A percentile compares a stretch with the other conserved stretches of the same genome.
phyloP scores from a whole-genome alignment of 2,113 vertebrate genomes.

The Lipophrys pholis region DNA sequence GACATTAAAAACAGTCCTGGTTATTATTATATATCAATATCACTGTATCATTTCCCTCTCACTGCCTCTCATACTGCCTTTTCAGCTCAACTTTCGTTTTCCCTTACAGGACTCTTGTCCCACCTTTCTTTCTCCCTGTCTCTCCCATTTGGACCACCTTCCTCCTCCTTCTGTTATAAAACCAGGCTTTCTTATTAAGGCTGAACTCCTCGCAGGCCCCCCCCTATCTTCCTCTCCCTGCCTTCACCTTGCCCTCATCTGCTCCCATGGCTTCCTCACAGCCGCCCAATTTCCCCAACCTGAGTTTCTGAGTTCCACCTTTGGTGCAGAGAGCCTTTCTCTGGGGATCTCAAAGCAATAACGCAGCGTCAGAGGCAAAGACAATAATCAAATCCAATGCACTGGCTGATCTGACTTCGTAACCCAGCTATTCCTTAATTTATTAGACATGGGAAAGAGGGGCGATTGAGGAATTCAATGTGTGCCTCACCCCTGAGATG shows the following conservation, averaged over 20 bases:
- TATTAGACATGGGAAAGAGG: slow-evolving; percentile 75
- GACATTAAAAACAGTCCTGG: slow-evolving; percentile 37
- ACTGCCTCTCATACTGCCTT: neutral
- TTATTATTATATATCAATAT: slow-evolving; percentile 27
- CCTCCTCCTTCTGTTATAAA: slow-evolving; percentile 9
- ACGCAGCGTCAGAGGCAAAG: slow-evolving; percentile 73
- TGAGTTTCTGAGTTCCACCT: slow-evolving; percentile 51
- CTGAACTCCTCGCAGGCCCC: slow-evolving; percentile 62
- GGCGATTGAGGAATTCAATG: slow-evolving; percentile 59
- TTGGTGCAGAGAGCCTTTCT: slow-evolving; percentile 50
- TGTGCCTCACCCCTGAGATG: slow-evolving; percentile 56
- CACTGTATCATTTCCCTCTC: slow-evolving; percentile 4
- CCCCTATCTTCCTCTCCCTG: slow-evolving; percentile 18
- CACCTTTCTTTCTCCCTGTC: neutral
- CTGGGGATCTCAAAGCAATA: slow-evolving; percentile 80
- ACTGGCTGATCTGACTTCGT: slow-evolving; percentile 73
- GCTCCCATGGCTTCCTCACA: slow-evolving; percentile 35
- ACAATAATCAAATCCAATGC: slow-evolving; percentile 81
- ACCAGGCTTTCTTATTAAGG: slow-evolving; percentile 65
- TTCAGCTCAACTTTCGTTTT: neutral
- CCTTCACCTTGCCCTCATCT: slow-evolving; percentile 47
- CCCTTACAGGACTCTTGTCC: slow-evolving; percentile 17
- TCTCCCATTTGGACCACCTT: neutral
- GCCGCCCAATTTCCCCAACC: slow-evolving; percentile 54
- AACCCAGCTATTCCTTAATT: slow-evolving; percentile 80